These are phyloP conservation scores for Spialia ferax DNA, from an alignment of 2,888 invertebrate species.

Conservation along the genomic window DNA sequence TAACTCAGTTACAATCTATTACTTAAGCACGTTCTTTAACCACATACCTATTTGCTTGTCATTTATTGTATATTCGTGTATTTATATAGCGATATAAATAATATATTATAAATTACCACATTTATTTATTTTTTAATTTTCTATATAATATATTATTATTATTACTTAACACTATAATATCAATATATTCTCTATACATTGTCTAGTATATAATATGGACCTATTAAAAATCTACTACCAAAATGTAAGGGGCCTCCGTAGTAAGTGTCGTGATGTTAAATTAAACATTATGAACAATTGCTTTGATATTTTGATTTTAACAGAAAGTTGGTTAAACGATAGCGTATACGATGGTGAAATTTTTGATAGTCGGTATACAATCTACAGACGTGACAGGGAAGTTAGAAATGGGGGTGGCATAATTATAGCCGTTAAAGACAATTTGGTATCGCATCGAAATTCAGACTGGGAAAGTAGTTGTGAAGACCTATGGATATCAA, in stretches of 20 bases:
- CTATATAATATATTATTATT: no score
- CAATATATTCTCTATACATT: no score
- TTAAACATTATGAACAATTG: constrained; percentile 17
- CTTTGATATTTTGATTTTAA: constrained; percentile 13
- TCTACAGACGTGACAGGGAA: constrained; percentile 20
- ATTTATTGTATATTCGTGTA: no score
- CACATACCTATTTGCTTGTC: no score
- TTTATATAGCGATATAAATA: no score
- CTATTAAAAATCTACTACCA: constrained; percentile 5
- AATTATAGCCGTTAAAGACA: constrained; percentile 15
- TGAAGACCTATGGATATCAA: constrained; percentile 11
- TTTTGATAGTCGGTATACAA: constrained; percentile 6
- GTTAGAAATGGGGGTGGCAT: constrained; percentile 17
- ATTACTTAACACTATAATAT: no score
- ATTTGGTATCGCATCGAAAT: constrained; percentile 1
- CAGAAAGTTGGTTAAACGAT: constrained; percentile 18
- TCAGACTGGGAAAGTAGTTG: constrained; percentile 11
- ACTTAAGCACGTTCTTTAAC: not conserved
- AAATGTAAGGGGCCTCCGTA: constrained; percentile 15
- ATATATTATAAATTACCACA: no score
- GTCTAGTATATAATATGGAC: no score
- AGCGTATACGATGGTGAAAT: constrained; percentile 9
- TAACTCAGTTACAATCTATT: not conserved
- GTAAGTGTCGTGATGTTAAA: constrained; percentile 10
- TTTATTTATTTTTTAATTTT: no score